phyloP scores from a whole-genome alignment of 2,797 vertebrate genomes.

The Dipus sagitta region DNA sequence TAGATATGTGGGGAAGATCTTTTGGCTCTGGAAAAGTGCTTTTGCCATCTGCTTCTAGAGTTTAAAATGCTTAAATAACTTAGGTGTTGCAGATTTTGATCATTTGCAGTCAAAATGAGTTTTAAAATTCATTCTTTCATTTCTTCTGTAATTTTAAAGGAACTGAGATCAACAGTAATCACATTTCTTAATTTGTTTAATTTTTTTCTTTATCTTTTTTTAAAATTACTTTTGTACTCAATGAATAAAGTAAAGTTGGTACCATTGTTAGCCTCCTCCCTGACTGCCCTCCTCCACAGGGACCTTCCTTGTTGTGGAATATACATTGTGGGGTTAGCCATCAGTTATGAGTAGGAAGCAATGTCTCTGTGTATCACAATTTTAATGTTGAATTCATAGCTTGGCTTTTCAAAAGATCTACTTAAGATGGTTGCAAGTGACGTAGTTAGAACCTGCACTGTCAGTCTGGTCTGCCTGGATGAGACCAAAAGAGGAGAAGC shows the following conservation, averaged over 20 bases:
- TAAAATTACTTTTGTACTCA: no score
- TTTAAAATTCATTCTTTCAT: constrained; percentile 34
- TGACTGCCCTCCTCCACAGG: no score
- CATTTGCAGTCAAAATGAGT: constrained; percentile 28
- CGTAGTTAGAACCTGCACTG: neutral
- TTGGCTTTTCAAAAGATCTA: neutral
- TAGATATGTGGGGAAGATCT: neutral
- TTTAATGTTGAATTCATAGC: neutral
- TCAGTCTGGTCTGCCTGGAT: neutral
- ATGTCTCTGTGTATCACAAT: neutral
- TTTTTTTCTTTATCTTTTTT: no score
- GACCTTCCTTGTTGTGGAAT: no score
- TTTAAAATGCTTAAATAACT: neutral
- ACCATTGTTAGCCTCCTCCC: no score
- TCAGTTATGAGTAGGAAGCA: no score
- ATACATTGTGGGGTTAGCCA: no score
- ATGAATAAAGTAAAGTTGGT: no score
- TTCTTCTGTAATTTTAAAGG: constrained; percentile 19
- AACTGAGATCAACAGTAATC: neutral
- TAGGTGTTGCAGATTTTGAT: constrained; percentile 15
- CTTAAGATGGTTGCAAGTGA: neutral
- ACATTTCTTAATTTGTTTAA: neutral
- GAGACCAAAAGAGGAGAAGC: neutral
- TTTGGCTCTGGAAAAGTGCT: neutral
- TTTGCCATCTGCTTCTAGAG: neutral